Evolutionary conservation across 92 coral and sea anemone genomes (phyloP).

Genomic region (Scolanthus callimorphus): DNA sequence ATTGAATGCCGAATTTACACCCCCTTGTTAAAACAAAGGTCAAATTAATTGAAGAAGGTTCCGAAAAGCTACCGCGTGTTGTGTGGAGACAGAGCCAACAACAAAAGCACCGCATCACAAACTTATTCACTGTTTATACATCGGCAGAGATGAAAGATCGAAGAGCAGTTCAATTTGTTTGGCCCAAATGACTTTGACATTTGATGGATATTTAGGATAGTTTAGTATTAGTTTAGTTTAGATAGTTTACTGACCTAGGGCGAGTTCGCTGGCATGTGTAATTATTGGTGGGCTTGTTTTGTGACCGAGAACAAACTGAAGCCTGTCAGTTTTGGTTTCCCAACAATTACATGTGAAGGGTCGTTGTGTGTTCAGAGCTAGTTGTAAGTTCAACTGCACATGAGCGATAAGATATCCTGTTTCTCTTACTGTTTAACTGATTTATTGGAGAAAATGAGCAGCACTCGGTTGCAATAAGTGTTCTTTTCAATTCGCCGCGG

Average conservation of each 20-base stretch:
- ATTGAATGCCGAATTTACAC: constrained; percentile 77
- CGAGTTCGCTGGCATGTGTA: not conserved
- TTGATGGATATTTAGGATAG: not conserved
- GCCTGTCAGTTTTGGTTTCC: constrained; percentile 2
- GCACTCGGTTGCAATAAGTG: not conserved
- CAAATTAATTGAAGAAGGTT: constrained; percentile 62
- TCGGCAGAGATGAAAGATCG: constrained; percentile 5
- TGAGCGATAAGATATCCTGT: not conserved
- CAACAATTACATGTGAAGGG: constrained; percentile 19
- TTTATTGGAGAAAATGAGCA: too few relatives aligned
- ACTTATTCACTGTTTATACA: constrained; percentile 1
- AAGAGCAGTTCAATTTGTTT: not conserved
- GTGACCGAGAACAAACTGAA: constrained; percentile 12
- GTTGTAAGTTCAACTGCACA: not conserved
- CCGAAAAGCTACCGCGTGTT: constrained; percentile 38
- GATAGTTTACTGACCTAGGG: constrained; percentile 12
- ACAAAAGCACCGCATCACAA: constrained; percentile 24
- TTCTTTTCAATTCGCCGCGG: not conserved
- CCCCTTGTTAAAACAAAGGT: constrained; percentile 79
- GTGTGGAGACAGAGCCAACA: constrained; percentile 11
- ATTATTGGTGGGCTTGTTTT: too few relatives aligned
- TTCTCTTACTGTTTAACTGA: not conserved
- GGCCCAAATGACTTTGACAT: not conserved
- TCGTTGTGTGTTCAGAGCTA: not conserved
- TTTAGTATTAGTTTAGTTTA: not conserved